Evolutionary conservation across 2,113 vertebrate genomes (phyloP).

Genomic region (Coptodon bakossiorum): DNA sequence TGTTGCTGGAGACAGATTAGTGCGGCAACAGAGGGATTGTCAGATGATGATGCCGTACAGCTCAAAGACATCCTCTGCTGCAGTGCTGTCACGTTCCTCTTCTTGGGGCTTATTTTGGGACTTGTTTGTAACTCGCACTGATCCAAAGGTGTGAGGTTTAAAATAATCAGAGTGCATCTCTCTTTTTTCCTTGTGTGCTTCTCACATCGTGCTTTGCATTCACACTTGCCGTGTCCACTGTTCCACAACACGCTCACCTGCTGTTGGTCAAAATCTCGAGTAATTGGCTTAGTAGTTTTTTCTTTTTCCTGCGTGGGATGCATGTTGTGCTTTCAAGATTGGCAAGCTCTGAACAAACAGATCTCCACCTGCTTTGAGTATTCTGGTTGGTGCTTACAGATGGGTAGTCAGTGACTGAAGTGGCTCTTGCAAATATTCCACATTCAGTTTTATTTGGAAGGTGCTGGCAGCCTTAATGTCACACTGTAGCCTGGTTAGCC

Average conservation of each 20-base stretch:
- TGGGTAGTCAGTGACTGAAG: not conserved
- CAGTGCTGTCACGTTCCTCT: not conserved
- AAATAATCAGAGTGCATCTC: not conserved
- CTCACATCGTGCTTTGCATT: not conserved
- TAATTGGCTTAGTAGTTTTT: not conserved
- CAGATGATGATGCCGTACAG: not conserved
- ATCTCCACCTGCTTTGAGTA: not conserved
- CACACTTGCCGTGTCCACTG: not conserved
- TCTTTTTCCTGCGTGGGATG: not conserved
- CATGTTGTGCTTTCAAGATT: not conserved
- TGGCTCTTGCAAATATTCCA: not conserved
- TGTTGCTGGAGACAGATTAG: conserved; percentile 2
- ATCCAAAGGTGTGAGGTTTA: conserved; percentile 8
- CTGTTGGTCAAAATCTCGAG: not conserved
- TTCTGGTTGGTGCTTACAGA: not conserved
- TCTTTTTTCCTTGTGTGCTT: not conserved
- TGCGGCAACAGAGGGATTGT: conserved; percentile 20
- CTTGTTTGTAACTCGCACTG: not conserved
- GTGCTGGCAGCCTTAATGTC: not conserved
- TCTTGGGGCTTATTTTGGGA: not conserved
- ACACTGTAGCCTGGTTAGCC: not conserved
- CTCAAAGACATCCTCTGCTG: not conserved
- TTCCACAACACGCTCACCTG: not conserved
- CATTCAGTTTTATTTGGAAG: not conserved
- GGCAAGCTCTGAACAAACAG: not conserved